Evolutionary conservation across 2,888 invertebrate species (phyloP).

Genomic region (Melolontha melolontha): DNA sequence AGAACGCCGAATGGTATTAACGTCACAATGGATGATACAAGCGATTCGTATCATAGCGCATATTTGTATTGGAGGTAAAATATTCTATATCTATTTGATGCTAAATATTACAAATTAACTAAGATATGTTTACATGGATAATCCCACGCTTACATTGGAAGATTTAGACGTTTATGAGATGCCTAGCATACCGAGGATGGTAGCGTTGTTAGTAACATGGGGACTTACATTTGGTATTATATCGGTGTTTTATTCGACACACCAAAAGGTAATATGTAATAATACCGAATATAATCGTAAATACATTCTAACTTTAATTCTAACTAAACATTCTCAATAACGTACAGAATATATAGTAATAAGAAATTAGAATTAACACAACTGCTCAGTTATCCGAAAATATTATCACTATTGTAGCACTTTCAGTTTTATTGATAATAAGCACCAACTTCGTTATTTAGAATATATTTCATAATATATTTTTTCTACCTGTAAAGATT

Average conservation of each 20-base stretch:
- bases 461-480: too few species aligned
- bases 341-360: too few species aligned
- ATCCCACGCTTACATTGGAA: conserved; percentile 21
- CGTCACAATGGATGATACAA: neutral
- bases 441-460: too few species aligned
- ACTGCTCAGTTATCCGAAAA: too few species aligned
- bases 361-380: too few species aligned
- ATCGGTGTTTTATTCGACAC: conserved; percentile 30
- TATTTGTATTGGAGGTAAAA: conserved; percentile 45
- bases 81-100: neutral
- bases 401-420: too few species aligned
- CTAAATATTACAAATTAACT: conserved; percentile 6
- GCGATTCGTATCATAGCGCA: conserved; percentile 6
- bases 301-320: too few species aligned
- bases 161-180: conserved; percentile 13
- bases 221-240: conserved; percentile 31
- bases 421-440: too few species aligned
- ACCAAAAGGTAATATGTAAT: conserved; percentile 19
- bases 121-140: conserved; percentile 42
- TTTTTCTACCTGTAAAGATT: too few species aligned
- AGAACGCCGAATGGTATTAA: neutral
- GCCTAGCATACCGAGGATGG: conserved; percentile 37
- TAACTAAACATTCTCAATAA: too few species aligned
- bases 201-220: conserved; percentile 41
- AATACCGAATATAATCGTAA: too few species aligned